These are phyloP conservation scores for Protaetia brevitarsis DNA, from an alignment of 1,140 invertebrate species.

Conservation along the genomic window DNA sequence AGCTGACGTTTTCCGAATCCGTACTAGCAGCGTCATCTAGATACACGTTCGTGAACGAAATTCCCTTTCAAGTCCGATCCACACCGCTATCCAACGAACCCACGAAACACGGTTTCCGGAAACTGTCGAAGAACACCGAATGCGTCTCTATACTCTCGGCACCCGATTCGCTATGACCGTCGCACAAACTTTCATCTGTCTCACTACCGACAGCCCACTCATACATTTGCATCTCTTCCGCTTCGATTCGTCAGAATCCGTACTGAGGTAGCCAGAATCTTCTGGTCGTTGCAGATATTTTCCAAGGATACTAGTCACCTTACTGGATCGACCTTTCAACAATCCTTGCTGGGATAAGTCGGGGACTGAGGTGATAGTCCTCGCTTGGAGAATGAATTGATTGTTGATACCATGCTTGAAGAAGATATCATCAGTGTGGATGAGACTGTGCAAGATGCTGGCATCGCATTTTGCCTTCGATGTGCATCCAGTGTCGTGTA, in stretches of 20 bases:
- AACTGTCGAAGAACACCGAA: slow-evolving; percentile 72
- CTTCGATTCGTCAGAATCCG: slow-evolving; percentile 63
- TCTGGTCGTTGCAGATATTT: slow-evolving; percentile 45
- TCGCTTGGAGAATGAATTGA: slow-evolving; percentile 33
- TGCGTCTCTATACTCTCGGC: slow-evolving; percentile 81
- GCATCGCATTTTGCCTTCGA: not conserved
- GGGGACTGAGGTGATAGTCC: not conserved
- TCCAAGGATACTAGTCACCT: not conserved
- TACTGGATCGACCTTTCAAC: not conserved
- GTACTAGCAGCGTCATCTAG: slow-evolving; percentile 21
- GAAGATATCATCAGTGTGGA: slow-evolving; percentile 30
- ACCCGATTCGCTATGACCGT: slow-evolving; percentile 77
- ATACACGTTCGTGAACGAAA: not conserved
- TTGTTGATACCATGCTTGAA: slow-evolving; percentile 32
- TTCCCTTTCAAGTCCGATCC: slow-evolving; percentile 32
- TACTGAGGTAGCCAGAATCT: slow-evolving; percentile 75
- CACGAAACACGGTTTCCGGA: slow-evolving; percentile 47
- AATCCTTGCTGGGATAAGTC: not conserved
- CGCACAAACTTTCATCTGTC: slow-evolving; percentile 68
- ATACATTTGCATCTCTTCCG: slow-evolving; percentile 44
- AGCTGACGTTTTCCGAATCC: slow-evolving; percentile 24
- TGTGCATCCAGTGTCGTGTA: slow-evolving; percentile 46
- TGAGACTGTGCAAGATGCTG: slow-evolving; percentile 29
- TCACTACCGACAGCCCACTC: slow-evolving; percentile 57
- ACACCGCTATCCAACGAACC: slow-evolving; percentile 36